Evolutionary conservation across 2,113 vertebrate species (phyloP).

Genomic region (Parus major): DNA sequence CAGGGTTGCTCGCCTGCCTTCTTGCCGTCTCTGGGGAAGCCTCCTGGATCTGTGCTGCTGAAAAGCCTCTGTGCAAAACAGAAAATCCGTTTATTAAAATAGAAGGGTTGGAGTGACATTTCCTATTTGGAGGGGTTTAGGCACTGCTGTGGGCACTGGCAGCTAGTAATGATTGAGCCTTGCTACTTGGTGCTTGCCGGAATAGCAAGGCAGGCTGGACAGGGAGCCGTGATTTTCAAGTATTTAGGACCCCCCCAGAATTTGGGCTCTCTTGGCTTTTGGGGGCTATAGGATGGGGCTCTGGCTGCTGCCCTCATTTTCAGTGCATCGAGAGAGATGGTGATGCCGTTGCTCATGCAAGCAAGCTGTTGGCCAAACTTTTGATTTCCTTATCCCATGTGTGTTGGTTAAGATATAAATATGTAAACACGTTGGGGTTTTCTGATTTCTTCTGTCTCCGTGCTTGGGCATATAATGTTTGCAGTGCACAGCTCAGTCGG

Average conservation of each 20-base stretch:
- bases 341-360: rapidly evolving
- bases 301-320: not conserved
- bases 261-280: not conserved
- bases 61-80: not conserved
- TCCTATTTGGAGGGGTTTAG: slow-evolving; percentile 6
- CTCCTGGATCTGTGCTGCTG: not conserved
- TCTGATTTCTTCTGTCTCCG: not conserved
- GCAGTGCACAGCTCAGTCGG: not conserved
- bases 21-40: slow-evolving; percentile 15
- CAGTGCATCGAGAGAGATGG: not conserved
- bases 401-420: not conserved
- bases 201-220: not conserved
- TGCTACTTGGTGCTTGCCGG: not conserved
- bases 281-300: not conserved
- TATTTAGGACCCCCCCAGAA: not conserved
- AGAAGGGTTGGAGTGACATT: not conserved
- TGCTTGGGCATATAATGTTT: not conserved
- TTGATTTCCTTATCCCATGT: not conserved
- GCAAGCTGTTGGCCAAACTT: not conserved
- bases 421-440: not conserved
- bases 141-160: not conserved
- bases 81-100: slow-evolving; percentile 21
- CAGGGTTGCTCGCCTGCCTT: slow-evolving; percentile 27
- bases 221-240: not conserved
- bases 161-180: not conserved